A percentile compares a stretch with the other conserved stretches of the same genome.
phyloP scores from a whole-genome alignment of 2,888 invertebrate species.

The Ganaspis brasiliensis region DNA sequence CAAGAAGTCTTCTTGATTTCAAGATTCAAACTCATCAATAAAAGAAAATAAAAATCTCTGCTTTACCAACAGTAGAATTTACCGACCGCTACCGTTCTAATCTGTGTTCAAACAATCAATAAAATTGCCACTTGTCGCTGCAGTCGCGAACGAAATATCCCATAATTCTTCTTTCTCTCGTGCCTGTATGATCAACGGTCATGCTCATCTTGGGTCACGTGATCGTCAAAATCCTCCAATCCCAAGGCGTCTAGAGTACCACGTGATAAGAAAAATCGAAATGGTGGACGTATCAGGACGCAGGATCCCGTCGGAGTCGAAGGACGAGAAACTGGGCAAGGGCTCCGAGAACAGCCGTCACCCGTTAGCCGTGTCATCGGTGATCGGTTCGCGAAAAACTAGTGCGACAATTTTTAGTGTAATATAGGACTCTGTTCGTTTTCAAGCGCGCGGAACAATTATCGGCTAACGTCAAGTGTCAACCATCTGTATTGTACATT shows the following conservation, averaged over 20 bases:
- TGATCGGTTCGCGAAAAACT: constrained; percentile 60
- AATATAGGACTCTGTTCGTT: constrained; percentile 17
- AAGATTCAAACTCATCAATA: too few species aligned
- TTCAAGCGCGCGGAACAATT: constrained; percentile 18
- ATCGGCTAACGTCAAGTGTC: constrained; percentile 43
- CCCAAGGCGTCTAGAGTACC: constrained; percentile 54
- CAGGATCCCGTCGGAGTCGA: constrained; percentile 76
- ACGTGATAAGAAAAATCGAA: constrained; percentile 78
- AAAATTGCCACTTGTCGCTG: too few species aligned
- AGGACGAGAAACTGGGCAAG: constrained; percentile 76
- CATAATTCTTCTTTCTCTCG: not conserved
- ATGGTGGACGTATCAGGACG: constrained; percentile 78
- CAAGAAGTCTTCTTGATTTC: too few species aligned
- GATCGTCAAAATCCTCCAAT: constrained; percentile 59
- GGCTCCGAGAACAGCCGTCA: constrained; percentile 57
- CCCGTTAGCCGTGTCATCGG: constrained; percentile 67
- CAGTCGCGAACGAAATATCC: not conserved
- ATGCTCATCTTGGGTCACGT: constrained; percentile 61
- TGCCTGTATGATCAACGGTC: not conserved
- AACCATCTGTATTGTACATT: constrained; percentile 58
- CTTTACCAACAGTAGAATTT: too few species aligned
- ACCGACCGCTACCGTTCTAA: too few species aligned
- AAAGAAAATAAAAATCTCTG: too few species aligned
- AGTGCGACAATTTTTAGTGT: constrained; percentile 31
- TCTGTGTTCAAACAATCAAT: too few species aligned